Evolutionary conservation across 2,888 invertebrate species (phyloP), one percentile per base, ranked within the genome.

Genomic region (Malachius bipustulatus): DNA sequence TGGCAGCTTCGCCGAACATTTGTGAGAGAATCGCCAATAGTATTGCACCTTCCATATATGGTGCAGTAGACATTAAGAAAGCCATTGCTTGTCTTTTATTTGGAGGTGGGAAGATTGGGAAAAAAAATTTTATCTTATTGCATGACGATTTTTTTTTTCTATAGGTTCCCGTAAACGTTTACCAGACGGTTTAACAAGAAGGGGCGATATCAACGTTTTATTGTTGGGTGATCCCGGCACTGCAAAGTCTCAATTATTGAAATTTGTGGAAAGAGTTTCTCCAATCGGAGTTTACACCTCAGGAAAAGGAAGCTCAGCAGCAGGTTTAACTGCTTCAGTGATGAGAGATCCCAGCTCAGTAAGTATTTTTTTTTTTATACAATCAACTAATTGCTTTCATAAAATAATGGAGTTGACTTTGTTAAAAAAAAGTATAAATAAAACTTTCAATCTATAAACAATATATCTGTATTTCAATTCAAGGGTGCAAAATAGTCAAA

Each of bases 281-380:
- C 96, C 94, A 0, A 84, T 96, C 48, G 90, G 83, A 0, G 88
- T 94, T 3, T 98, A 98, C 59, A 98, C 97, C 0, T 97, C 96
- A 0, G 98, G 98, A n/a, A 98, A 99, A 65, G 98, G 98, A 2
- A 94, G 94, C 45, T 96, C 94, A 51, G 98, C 98, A 2, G 98
- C 98, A 40, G 98, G 98, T 62, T 73, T 98, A 24, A 99, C 98
- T 13, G 98, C 98, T 1, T 94, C 96, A 0, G 96, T 99, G 15
- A 85, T 82, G 44, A 69, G 94, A 47, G 98, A 98, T 66, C 94
- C 96, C 2, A 69, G 73, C 8, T 80, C 93, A 38, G 91, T 94
- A 63, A 73, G 76, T 62, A n/a, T n/a, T n/a, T n/a, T n/a, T n/a
- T n/a, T n/a, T n/a, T n/a, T n/a, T n/a, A n/a, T n/a, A n/a, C n/a